Percentiles rank a stretch among this genome's conserved stretches.
Conservation (phyloP, 2,797 vertebrate species). For the Allobates femoralis region DNA sequence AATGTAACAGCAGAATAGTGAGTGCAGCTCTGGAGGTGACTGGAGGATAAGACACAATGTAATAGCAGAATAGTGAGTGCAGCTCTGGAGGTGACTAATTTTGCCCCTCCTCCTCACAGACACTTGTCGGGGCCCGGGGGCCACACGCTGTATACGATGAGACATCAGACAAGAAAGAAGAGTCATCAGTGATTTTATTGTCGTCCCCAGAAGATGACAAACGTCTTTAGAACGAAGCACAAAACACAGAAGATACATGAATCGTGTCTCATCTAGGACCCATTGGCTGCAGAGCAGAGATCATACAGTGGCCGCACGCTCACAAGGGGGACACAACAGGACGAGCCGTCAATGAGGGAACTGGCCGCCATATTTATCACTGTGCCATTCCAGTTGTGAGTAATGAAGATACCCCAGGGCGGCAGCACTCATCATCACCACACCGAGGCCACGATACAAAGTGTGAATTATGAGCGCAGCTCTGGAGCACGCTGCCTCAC, state of each 20-base stretch:
- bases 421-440: not conserved
- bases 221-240: conserved; percentile 33
- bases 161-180: no score
- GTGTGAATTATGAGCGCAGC: not conserved
- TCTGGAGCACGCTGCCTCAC: not conserved
- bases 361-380: not conserved
- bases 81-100: no score
- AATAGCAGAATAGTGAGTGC: no score
- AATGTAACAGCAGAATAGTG: no score
- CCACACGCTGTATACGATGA: no score
- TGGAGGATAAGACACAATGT: no score
- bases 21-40: no score
- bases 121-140: no score
- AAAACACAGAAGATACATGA: conserved; percentile 10
- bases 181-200: conserved; percentile 50
- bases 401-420: not conserved
- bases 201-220: conserved; percentile 44
- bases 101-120: no score
- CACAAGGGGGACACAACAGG: not conserved
- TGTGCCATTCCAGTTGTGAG: not conserved
- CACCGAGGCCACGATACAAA: not conserved
- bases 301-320: not conserved
- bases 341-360: not conserved
- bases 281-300: not conserved
- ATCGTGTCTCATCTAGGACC: not conserved